Evolutionary conservation across 2,113 vertebrate genomes (phyloP), one percentile per base, ranked within the genome.

Genomic region (Brachypodius melanocephalos): DNA sequence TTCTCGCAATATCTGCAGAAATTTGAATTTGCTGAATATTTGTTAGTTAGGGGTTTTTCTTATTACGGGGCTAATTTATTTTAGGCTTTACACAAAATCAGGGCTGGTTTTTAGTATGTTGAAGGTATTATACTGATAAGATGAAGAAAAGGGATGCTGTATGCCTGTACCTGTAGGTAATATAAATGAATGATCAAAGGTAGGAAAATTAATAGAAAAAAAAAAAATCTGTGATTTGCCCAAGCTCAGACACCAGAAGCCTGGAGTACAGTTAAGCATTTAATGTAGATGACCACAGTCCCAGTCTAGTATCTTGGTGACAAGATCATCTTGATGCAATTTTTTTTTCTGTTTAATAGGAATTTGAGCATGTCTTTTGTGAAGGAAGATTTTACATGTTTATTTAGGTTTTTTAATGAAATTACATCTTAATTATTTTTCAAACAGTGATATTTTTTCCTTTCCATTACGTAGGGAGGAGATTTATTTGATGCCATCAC

Each of bases 401-500:
- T 52, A 3, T 43, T 76, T 32, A 14, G 49, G 10, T 38, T 58
- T 11, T 36, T 58, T 34, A 58, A 48, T 13, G 3, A 51, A 78
- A 38, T 14, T 15, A 18, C 2, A 21, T 46, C 36, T 31, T 54
- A 21, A 45, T 73, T 34, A 38, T 85, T 73, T 90, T 80, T 86
- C 42, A 15, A 20, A 19, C 28, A 17, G 6, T 52, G 17, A 57
- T 73, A 10, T 75, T 1, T 1, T 43, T 31, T 67, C 51, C 48
- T 89, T 75, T 25, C 54, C 26, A 29, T 49, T 34, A 34, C 65
- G 5, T 75, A 99, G 99, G 99, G 99, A 78, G 99, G 99, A 66
- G 99, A 99, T 94, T 97, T 99, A 42, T 99, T 99, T 17, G 99
- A 99, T 72, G 98, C 99, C 67, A 99, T 99, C 96, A 99, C 99